Base-by-base conservation (phyloP, 2,797 vertebrate genomes). In the Florisuga fusca region DNA sequence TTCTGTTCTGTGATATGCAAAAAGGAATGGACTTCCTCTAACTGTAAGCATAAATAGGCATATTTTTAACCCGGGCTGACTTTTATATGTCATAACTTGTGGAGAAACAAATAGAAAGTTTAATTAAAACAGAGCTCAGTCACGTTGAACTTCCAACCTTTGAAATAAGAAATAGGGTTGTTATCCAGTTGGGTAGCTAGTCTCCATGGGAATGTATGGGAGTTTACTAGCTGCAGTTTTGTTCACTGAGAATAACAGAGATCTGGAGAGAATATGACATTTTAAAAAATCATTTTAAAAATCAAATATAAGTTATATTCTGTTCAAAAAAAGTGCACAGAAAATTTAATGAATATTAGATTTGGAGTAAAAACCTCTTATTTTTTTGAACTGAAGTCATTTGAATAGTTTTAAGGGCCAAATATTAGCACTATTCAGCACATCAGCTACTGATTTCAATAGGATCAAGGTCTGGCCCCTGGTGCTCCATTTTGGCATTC, bases 271-370 rank as follows among this genome's bases (percentile, higher is more conserved):
- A 58, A 59, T n/a, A 67, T 10, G 50, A 57, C 15, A 27, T 53
- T 33, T 41, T 14, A 41, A 75, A 81, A 94, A 92, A 68, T 68
- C 0, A 72, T 64, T 94, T 86, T 66, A 48, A 58, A 95, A 90
- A 81, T 55, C 75, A 94, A 94, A 93, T 63, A 67, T 31, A 71
- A 54, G 59, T 51, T 75, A 31, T 71, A 81, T 64, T 71, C 27
- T 27, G 15, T 59, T 91, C 86, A 94, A 94, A 94, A 64, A 90
- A 81, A 93, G 66, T 36, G 46, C 38, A 76, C 6, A 67, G 33
- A 92, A 91, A 89, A 80, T 67, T 46, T 94, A 86, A 83, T 81
- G 54, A 91, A 93, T 7, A 45, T 64, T 93, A 91, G 75, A 93
- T 84, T 90, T 90, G 62, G 38, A 78, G 67, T 83, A 80, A 81